Evolutionary conservation across 2,113 vertebrate species (phyloP), one percentile per base, ranked within the genome.

Genomic region (Crotalus tigris): DNA sequence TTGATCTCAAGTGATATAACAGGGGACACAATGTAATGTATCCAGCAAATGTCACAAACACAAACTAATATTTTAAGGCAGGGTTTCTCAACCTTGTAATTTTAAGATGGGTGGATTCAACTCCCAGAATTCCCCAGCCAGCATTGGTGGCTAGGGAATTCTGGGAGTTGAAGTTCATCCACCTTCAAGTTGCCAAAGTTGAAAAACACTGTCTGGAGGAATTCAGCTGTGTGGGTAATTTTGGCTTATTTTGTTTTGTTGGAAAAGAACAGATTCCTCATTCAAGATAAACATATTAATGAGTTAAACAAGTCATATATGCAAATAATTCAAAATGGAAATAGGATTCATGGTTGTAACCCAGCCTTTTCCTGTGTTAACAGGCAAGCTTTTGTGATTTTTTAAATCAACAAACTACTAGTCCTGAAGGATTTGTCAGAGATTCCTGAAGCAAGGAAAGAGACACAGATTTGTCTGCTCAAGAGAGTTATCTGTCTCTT

Each of bases 391-490:
- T 23, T 53, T 93, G 64, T 46, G 29, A 53, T 90, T 93, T 92
- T 88, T 33, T 88, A 75, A 75, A 53, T 90, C 29, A 33, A 59
- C 54, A 59, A 61, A 49, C 46, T 93, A 75, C 51, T 89, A 90
- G n/a, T 44, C 85, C 55, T 85, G 44, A 29, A n/a, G 53, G 75
- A 86, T 89, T 61, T 61, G 88, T 93, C 92, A 86, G 88, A 57
- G 55, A 75, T 90, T 93, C 89, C 89, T 85, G 88, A 93, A 92
- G 92, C 88, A 90, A 85, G 64, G 75, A 90, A 86, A 75, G 85
- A 86, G 12, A 44, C 29, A 53, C 86, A 85, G 54, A 85, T 55
- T 49, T 3, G 11, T n/a, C n/a, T 33, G 54, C 5, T 64, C 4
- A 64, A 69, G 61, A 24, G 24, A 85, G 59, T 85, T 85, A 90